Conservation (phyloP, 2,797 vertebrate genomes). For the Phrynocephalus vlangalii region DNA sequence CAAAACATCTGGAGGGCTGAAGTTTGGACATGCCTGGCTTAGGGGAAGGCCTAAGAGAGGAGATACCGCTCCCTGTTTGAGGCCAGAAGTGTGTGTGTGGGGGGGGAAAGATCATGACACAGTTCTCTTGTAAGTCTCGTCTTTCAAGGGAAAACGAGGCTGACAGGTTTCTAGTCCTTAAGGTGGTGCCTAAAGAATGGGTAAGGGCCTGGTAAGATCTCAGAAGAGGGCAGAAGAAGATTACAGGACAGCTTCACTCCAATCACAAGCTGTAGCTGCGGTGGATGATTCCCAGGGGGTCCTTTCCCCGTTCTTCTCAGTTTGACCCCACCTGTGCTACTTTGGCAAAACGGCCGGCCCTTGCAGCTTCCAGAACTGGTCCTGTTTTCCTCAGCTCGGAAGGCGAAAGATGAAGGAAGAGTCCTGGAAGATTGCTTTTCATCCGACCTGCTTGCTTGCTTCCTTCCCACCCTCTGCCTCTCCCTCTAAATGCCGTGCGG, state of each 20-base stretch:
- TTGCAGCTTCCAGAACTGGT: neutral
- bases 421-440: neutral
- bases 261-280: no score
- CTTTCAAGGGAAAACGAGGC: no score
- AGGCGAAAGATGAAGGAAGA: slow-evolving; percentile 4
- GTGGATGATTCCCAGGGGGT: neutral
- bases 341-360: no score
- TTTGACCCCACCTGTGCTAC: neutral
- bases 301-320: neutral
- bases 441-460: neutral
- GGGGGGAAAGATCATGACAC: no score
- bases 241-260: no score
- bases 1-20: no score
- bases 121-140: no score
- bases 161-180: neutral
- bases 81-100: neutral
- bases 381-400: neutral
- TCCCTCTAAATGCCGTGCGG: slow-evolving; percentile 41
- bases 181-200: no score
- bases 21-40: no score
- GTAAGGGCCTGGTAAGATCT: neutral
- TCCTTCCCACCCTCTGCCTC: neutral
- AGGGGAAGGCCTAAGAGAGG: no score
- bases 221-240: neutral
- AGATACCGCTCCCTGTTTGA: no score